Conservation (phyloP, 1,140 invertebrate genomes). For the Steinernema feltiae region DNA sequence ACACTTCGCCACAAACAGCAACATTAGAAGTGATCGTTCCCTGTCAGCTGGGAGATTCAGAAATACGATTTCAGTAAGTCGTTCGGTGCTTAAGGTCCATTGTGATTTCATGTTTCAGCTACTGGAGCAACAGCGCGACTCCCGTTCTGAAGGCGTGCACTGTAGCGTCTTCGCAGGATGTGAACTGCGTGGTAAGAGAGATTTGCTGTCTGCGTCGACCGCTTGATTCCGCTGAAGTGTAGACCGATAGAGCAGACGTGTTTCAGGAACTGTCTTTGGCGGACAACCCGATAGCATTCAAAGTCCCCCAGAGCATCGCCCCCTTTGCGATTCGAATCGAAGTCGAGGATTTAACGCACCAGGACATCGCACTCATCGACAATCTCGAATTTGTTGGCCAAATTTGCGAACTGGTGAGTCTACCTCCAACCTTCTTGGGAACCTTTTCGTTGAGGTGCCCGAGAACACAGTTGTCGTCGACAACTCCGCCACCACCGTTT, state of each 20-base stretch:
- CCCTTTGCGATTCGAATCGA: slow-evolving; percentile 43
- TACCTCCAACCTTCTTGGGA: no score
- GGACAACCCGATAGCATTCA: slow-evolving; percentile 42
- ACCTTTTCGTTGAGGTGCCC: no score
- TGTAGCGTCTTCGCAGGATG: slow-evolving; percentile 25
- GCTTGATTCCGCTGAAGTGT: no score
- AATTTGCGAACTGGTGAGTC: slow-evolving; percentile 41
- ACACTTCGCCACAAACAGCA: slow-evolving; percentile 20
- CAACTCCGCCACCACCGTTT: no score
- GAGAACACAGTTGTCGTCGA: no score
- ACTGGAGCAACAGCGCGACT: slow-evolving; percentile 43
- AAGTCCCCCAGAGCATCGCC: slow-evolving; percentile 37
- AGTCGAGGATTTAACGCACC: slow-evolving; percentile 33
- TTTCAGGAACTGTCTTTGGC: slow-evolving; percentile 39
- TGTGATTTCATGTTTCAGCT: slow-evolving; percentile 23
- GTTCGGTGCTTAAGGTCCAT: no score
- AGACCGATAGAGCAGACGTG: neutral
- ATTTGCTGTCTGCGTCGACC: no score
- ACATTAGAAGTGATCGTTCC: slow-evolving; percentile 37
- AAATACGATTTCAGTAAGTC: slow-evolving; percentile 39
- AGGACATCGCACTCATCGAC: slow-evolving; percentile 47
- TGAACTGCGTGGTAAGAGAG: slow-evolving; percentile 35
- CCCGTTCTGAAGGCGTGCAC: slow-evolving; percentile 42
- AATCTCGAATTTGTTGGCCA: slow-evolving; percentile 40
- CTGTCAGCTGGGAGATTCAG: slow-evolving; percentile 36